phyloP scores from a whole-genome alignment of 2,888 invertebrate species.

The Amphipoea lucens region DNA sequence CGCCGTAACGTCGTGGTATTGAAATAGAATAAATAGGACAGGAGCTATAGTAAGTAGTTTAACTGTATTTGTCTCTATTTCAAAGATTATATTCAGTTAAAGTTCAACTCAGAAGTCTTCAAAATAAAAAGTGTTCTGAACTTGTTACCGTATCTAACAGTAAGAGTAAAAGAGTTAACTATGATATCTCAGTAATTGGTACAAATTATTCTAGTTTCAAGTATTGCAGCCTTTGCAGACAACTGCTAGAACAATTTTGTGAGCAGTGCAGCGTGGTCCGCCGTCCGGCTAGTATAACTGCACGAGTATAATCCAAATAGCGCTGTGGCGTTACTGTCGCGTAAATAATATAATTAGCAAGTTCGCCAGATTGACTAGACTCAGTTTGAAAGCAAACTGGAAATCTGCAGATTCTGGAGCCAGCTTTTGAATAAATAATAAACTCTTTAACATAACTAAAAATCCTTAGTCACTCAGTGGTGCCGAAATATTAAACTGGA shows the following conservation, averaged over 20 bases:
- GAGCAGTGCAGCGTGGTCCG: neutral
- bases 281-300: neutral
- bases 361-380: conserved; percentile 25
- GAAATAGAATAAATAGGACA: neutral
- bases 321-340: conserved; percentile 1
- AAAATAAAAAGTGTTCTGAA: neutral
- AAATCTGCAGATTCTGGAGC: conserved; percentile 33
- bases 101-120: neutral
- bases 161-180: neutral
- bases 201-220: neutral
- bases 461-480: neutral
- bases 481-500: conserved; percentile 10
- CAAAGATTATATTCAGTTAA: neutral
- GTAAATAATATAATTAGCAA: conserved; percentile 36
- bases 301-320: conserved; percentile 21
- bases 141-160: neutral
- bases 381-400: neutral
- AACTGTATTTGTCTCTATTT: neutral
- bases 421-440: conserved; percentile 14
- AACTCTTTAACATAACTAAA: neutral
- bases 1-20: conserved; percentile 7
- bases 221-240: conserved; percentile 7
- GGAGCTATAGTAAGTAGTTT: neutral
- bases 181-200: neutral
- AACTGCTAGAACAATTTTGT: conserved; percentile 24